Evolutionary conservation across 2,888 invertebrate species (phyloP), one percentile per base, ranked within the genome.

Genomic region (Gymnoscelis rufifasciata): DNA sequence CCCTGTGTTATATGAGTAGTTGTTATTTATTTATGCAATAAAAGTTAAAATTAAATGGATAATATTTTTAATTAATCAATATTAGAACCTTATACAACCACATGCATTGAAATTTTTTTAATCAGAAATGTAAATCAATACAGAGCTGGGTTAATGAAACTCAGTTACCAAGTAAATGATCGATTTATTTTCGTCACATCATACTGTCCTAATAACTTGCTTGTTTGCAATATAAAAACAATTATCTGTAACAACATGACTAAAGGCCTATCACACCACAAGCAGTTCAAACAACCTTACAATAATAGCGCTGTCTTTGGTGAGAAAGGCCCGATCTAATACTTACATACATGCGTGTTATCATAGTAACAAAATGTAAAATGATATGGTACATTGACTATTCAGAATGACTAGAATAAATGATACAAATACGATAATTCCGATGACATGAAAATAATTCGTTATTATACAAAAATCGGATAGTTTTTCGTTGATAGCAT

Each of bases 301-400:
- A 10, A 5, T 19, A 15, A 14, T 8, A 14, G 13, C 15, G 11
- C 19, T 35, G 27, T 1, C 14, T 6, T n/a, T 27, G 27, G 10
- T 38, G 27, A 13, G 14, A 28, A 10, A 27, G 27, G 14, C 38
- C 26, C 38, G 27, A 42, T 27, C 38, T 47, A 80, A 76, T 79
- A 82, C 81, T 84, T 84, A 82, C 54, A 58, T 54, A 52, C 29
- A 44, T 42, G 54, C 58, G 57, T 64, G 58, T 62, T 57, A 60
- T 70, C 62, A 63, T 68, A 62, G 64, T 78, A 84, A 84, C 82
- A 76, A 69, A 83, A 81, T 64, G 59, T 72, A 80, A 84, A 86
- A 88, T 86, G 87, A 87, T 88, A 88, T 88, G 87, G 81, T 84
- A 80, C 77, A 78, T 83, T 78, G 78, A 84, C 82, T 86, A 38